A percentile compares a stretch with the other conserved stretches of the same genome.
Conservation (phyloP, 2,888 invertebrate species). For the Dasysyrphus tricinctus region DNA sequence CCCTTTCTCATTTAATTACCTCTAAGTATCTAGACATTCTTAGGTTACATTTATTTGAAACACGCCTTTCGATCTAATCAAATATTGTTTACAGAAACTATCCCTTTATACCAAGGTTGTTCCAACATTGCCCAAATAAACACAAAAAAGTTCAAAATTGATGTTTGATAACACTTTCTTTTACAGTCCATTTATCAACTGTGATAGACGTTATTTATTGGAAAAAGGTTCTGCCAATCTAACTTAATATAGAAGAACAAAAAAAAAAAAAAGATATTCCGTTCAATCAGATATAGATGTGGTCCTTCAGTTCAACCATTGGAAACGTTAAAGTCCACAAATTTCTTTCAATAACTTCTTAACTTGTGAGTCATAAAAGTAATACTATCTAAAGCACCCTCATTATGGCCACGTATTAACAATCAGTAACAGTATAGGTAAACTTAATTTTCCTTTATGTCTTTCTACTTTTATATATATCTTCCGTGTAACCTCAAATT, state of each 20-base stretch:
- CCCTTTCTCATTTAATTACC: no score
- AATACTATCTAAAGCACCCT: slow-evolving; percentile 9
- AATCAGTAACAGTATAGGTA: neutral
- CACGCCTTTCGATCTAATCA: neutral
- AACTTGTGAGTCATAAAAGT: slow-evolving; percentile 20
- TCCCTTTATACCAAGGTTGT: neutral
- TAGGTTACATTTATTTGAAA: neutral
- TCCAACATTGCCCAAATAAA: neutral
- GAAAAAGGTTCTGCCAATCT: neutral
- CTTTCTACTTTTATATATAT: neutral
- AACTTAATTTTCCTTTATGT: slow-evolving; percentile 25
- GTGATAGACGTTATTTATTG: slow-evolving; percentile 15
- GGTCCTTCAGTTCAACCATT: neutral
- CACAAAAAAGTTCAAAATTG: neutral
- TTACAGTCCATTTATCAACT: slow-evolving; percentile 1
- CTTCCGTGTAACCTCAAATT: slow-evolving; percentile 15
- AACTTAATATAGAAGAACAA: neutral
- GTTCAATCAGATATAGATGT: neutral
- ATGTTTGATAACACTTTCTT: slow-evolving; percentile 7
- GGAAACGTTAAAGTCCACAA: neutral
- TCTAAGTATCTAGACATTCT: no score
- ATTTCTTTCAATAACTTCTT: slow-evolving; percentile 16
- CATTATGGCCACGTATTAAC: slow-evolving; percentile 21
- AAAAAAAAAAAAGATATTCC: neutral
- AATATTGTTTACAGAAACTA: neutral